Base-by-base conservation (phyloP, 2,888 invertebrate genomes). In the Gisinianus flammeolus region DNA sequence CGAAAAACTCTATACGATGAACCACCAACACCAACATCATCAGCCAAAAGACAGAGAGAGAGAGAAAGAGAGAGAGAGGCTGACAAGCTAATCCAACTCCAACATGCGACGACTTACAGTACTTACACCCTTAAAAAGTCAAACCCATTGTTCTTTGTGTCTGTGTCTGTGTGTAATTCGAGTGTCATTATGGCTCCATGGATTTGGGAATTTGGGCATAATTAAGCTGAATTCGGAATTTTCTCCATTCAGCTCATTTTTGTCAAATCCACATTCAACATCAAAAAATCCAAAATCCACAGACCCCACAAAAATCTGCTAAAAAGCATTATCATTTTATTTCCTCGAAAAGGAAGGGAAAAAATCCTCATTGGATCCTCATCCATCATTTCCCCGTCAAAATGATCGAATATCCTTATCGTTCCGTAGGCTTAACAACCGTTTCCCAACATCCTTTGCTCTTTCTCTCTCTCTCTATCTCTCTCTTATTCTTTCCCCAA, bases 181-280 rank as follows among this genome's bases (percentile, higher is more conserved):
- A 19, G 74, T 67, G 74, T 74, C 73, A 67, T 66, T 74, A 74
- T 66, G 66, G 28, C 12, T 35, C n/a, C n/a, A 35, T 35, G 24
- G 44, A 35, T 31, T 28, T 52, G 64, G 44, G 52, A 16, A 66
- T 64, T 66, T 66, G 52, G 66, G 64, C 44, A 74, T 74, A 74
- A 74, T 74, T 74, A 74, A 74, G 74, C 74, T 74, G 74, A 74
- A 74, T 74, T 73, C 30, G 64, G 30, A n/a, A 73, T 70, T 70
- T 70, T 70, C 52, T 70, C 70, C 35, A n/a, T n/a, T 19, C 22
- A 69, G 44, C 44, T 16, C 16, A 16, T 26, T 64, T 64, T 26
- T 64, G 28, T 64, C 64, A 44, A 44, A 44, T 68, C 35, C 44
- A n/a, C n/a, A n/a, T n/a, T n/a, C n/a, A n/a, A n/a, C n/a, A n/a